Conservation (phyloP, 2,113 vertebrate genomes). For the Phalacrocorax carbo region DNA sequence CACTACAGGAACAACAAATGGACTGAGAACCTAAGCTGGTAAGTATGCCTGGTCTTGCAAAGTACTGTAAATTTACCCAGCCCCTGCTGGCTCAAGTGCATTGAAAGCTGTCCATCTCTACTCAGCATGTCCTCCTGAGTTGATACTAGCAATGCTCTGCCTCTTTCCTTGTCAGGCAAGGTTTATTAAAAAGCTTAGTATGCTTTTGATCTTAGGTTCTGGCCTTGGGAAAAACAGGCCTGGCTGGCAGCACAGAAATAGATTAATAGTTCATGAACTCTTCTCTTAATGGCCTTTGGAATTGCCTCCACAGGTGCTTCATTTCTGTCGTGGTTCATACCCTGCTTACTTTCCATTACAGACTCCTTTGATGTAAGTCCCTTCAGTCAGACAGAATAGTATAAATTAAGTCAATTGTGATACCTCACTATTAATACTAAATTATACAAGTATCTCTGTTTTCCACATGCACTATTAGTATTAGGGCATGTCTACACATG, state of each 20-base stretch:
- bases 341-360: background rate
- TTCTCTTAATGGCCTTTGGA: constrained; percentile 1
- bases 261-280: constrained; percentile 31
- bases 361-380: constrained; percentile 18
- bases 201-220: background rate
- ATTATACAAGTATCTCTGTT: background rate
- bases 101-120: background rate
- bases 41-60: background rate
- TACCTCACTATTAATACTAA: background rate
- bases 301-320: background rate
- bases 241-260: background rate
- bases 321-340: background rate
- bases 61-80: background rate
- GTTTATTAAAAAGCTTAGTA: background rate
- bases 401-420: background rate
- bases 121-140: background rate
- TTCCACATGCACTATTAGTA: background rate
- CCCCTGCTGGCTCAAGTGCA: background rate
- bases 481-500: background rate
- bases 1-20: rapidly evolving
- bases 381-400: background rate
- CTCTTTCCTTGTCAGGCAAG: background rate
- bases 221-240: background rate
- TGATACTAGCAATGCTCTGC: background rate
- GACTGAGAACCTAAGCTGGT: background rate